Percentiles rank a stretch among this genome's conserved stretches.
Evolutionary conservation across 2,888 invertebrate genomes (phyloP).

Genomic region (Thera obeliscata): DNA sequence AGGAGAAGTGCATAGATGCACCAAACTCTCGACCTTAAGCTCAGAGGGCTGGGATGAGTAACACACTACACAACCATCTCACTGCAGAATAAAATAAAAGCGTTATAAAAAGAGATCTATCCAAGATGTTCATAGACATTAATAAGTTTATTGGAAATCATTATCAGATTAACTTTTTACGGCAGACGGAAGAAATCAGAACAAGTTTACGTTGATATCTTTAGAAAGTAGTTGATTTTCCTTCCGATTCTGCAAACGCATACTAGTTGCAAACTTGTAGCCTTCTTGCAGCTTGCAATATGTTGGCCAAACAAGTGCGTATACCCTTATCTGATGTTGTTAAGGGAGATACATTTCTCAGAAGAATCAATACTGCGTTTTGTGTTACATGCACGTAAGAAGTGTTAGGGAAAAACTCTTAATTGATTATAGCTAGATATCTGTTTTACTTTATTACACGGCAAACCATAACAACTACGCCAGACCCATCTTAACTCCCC

Average conservation of each 20-base stretch:
- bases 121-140: neutral
- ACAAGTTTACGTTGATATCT: constrained; percentile 50
- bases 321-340: constrained; percentile 24
- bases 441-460: no score
- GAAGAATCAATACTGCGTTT: neutral
- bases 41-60: no score
- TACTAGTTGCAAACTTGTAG: neutral
- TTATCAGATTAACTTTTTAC: constrained; percentile 24
- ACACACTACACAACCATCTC: no score
- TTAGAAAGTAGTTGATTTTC: constrained; percentile 54
- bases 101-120: no score
- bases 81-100: no score
- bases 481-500: no score
- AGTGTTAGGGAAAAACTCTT: no score
- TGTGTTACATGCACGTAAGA: no score
- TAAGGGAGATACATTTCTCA: constrained; percentile 38
- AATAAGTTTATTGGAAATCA: neutral
- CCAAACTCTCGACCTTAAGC: no score
- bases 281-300: constrained; percentile 22
- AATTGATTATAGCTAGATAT: no score
- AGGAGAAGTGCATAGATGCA: no score
- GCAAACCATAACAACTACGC: no score
- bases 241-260: constrained; percentile 44
- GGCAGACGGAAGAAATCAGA: constrained; percentile 51
- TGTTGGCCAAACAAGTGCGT: constrained; percentile 31